Evolutionary conservation across 2,888 invertebrate species (phyloP), one percentile per base, ranked within the genome.

Genomic region (Lasius fuliginosus): DNA sequence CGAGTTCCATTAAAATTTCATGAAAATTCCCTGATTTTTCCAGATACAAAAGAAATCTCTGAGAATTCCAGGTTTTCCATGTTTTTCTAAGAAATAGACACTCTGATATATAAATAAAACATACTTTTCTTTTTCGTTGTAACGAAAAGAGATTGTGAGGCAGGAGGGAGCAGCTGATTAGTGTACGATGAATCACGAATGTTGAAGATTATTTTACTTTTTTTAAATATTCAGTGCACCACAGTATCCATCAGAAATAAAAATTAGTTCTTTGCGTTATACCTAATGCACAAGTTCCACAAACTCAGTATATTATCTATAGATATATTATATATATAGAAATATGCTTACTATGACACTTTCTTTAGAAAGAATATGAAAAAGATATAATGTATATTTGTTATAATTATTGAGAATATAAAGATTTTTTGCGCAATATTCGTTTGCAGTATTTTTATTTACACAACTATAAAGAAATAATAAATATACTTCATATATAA

Each of bases 161-260:
- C 83, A 90, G 85, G 69, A 86, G 85, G 82, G 56, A 88, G 88
- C 88, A 84, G 85, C 86, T 83, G 36, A 77, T 83, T 46, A 68
- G 58, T 40, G 30, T 46, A 81, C 3, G 2, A 58, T 68, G 1
- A 81, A 18, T 33, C 27, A n/a, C 30, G 3, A 68, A 82, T 58
- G 49, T 60, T 58, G 46, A 53, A 68, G 23, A 9, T 30, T 64
- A 46, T 0, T 27, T 83, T 8, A 11, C 5, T 27, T 56, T 40
- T 46, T 58, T 18, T 15, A 15, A 11, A 15, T 27, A 33, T 23
- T 36, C n/a, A 18, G 30, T 6, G 9, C 42, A 9, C 12, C 15
- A 42, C 23, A 74, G 15, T 36, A 73, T 58, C 3, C 33, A 15
- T 62, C 15, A 9, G 46, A 11, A 42, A 65, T 6, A 30, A 73